Percentiles rank a stretch among this genome's conserved stretches.
Evolutionary conservation across 2,888 invertebrate species (phyloP).

Genomic region (Uropetala carovei): DNA sequence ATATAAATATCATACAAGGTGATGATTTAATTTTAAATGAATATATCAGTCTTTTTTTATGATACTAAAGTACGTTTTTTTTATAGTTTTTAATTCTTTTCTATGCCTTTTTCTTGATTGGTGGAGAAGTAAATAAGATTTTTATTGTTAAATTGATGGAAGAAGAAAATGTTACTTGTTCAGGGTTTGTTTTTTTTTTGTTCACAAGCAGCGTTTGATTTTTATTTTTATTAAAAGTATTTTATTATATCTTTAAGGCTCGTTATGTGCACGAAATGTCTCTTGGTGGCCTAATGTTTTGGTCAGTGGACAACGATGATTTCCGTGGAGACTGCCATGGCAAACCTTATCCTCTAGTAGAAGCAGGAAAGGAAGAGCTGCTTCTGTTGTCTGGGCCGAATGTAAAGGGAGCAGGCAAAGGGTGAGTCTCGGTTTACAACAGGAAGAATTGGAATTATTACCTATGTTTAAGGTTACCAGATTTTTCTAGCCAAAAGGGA

Average conservation of each 20-base stretch:
- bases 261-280: slow-evolving; percentile 90
- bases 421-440: slow-evolving; percentile 64
- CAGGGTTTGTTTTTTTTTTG: not conserved
- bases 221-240: not conserved
- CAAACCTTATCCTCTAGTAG: slow-evolving; percentile 92
- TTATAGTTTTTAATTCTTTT: no score
- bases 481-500: no score
- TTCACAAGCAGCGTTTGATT: not conserved
- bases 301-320: slow-evolving; percentile 96
- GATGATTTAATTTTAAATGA: no score
- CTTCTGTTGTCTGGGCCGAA: slow-evolving; percentile 73
- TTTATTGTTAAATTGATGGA: no score
- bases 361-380: slow-evolving; percentile 91
- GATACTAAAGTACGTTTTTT: not conserved
- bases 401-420: slow-evolving; percentile 66
- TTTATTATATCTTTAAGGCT: slow-evolving; percentile 74
- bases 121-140: not conserved
- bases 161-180: not conserved
- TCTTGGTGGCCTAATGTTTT: slow-evolving; percentile 94
- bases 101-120: not conserved
- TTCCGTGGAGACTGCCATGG: slow-evolving; percentile 93
- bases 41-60: no score
- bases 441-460: no score
- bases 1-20: no score
- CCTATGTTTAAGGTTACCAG: no score